phyloP scores from a whole-genome alignment of 92 coral and sea anemone genomes.

The Epizoanthus ramosus region DNA sequence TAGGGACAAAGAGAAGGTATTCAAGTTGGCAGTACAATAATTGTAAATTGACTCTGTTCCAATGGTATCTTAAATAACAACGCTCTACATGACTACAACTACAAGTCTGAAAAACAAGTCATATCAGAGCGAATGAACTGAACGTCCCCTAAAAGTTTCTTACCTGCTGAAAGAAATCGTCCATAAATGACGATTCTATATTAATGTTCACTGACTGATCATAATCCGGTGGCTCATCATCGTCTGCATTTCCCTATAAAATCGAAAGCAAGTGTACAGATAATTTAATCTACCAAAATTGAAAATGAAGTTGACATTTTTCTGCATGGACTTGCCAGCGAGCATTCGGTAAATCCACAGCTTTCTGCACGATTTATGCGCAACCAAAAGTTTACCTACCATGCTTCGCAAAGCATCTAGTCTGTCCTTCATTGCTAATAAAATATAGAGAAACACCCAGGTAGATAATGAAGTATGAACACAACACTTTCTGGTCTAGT shows the following conservation, averaged over 20 bases:
- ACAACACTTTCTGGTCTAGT: not conserved
- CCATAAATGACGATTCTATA: slow-evolving; percentile 40
- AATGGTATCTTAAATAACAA: no score
- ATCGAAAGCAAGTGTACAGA: not conserved
- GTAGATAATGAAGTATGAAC: not conserved
- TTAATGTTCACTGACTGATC: slow-evolving; percentile 26
- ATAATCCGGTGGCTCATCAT: slow-evolving; percentile 42
- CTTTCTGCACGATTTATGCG: no score
- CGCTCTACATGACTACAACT: no score
- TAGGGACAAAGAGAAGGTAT: no score
- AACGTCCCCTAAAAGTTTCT: not conserved
- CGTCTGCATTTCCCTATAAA: slow-evolving; percentile 32
- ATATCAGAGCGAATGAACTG: not conserved
- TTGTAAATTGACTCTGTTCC: no score
- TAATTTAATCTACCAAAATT: not conserved
- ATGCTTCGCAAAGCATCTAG: slow-evolving; percentile 41
- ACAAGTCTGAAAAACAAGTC: not conserved
- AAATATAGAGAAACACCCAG: not conserved
- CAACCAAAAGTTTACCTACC: slow-evolving; percentile 14
- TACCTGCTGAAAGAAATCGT: slow-evolving; percentile 43
- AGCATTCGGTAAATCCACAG: not conserved
- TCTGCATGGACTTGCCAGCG: not conserved
- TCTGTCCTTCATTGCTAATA: slow-evolving; percentile 43
- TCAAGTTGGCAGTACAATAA: no score
- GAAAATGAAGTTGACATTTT: not conserved